Base-by-base conservation (phyloP, 2,888 invertebrate genomes). In the Kryphioiulus occultus region DNA sequence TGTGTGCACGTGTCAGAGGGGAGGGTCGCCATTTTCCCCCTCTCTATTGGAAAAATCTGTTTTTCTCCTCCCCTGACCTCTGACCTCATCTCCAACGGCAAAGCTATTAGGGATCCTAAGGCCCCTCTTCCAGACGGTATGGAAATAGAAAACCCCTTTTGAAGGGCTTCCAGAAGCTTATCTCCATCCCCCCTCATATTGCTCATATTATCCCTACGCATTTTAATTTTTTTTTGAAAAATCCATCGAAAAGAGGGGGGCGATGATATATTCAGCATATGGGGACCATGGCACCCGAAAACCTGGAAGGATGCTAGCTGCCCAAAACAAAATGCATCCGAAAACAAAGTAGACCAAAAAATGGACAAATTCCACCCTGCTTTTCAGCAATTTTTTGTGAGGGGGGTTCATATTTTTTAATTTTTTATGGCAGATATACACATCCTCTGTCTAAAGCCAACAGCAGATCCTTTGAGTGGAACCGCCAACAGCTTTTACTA, bases 91-190 rank as follows among this genome's bases (percentile, higher is more conserved):
- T 53, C 68, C 68, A 68, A 68, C 68, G 68, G 68, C 68, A 68
- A 68, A 68, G 68, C 68, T 68, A 68, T 68, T 68, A 68, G 68
- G 19, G 68, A 68, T 2, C 3, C n/a, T n/a, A 10, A 53, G n/a
- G 53, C 53, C 53, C 53, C 53, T 53, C 68, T 9, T 9, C 68
- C 68, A 68, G 68, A 68, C 68, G 68, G 68, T 26, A 68, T 68
- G 19, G 68, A 68, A 68, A 68, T 68, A 68, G 68, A 68, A 68
- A 68, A 68, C 68, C 68, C 68, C 68, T 68, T 68, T 68, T n/a
- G 26, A 68, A n/a, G n/a, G n/a, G n/a, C n/a, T n/a, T n/a, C n/a
- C n/a, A n/a, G n/a, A n/a, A 68, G 68, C 26, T 68, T 68, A 22
- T 68, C 22, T 10, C 68, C 68, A 68, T 68, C n/a, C 68, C n/a